Percentiles rank a stretch among this genome's conserved stretches.
phyloP scores from a whole-genome alignment of 2,113 vertebrate genomes.

The Peromyscus leucopus region DNA sequence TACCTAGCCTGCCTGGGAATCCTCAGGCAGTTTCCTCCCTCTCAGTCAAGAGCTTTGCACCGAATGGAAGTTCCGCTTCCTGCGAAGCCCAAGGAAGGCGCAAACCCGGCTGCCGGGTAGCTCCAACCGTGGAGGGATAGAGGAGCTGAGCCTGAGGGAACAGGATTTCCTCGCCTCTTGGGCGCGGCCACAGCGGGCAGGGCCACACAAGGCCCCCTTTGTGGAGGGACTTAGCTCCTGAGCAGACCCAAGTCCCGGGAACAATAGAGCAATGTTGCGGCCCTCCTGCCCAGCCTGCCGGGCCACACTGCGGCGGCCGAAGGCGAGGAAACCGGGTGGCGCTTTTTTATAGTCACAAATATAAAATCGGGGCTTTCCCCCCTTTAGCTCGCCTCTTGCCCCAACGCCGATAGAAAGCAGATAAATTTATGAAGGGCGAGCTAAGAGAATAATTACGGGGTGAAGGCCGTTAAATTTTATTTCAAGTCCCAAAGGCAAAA shows the following conservation, averaged over 20 bases:
- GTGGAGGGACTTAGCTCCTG: constrained; percentile 63
- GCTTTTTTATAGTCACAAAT: constrained; percentile 82
- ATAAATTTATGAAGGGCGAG: constrained; percentile 91
- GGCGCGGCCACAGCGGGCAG: constrained; percentile 30
- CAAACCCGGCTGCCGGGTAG: neutral
- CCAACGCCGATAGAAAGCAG: constrained; percentile 88
- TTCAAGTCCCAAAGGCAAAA: constrained; percentile 91
- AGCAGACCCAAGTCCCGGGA: neutral
- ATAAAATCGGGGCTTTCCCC: constrained; percentile 80
- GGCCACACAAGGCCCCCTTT: constrained; percentile 74
- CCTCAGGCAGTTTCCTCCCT: neutral
- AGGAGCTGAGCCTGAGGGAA: constrained; percentile 41
- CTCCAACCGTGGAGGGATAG: neutral
- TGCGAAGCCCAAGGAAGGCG: neutral
- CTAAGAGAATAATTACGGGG: constrained; percentile 91
- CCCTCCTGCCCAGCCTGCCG: constrained; percentile 35
- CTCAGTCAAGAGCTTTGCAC: constrained; percentile 37
- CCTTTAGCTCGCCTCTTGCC: constrained; percentile 63
- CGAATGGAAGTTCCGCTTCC: constrained; percentile 33
- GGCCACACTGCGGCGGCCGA: constrained; percentile 62
- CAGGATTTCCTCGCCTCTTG: constrained; percentile 63
- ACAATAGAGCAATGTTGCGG: constrained; percentile 69
- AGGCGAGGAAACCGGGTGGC: constrained; percentile 83
- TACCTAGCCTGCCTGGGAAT: neutral
- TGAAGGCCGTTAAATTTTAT: constrained; percentile 92